A percentile compares a stretch with the other conserved stretches of the same genome.
These are phyloP conservation scores for Panopea generosa DNA, from an alignment of 2,888 invertebrate species.

Conservation along the genomic window DNA sequence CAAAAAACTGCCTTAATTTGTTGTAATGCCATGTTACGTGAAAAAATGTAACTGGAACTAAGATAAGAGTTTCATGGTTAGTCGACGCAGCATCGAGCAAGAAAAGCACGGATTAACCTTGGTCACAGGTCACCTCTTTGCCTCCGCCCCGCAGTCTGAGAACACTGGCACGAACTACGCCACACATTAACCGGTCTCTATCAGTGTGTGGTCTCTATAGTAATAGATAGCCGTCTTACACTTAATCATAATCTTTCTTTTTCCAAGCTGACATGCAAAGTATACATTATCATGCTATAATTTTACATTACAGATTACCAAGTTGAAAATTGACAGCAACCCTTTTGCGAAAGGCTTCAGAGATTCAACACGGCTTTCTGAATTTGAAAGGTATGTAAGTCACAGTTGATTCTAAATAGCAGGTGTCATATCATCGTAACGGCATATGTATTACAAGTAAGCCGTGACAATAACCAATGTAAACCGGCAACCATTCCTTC, in stretches of 20 bases:
- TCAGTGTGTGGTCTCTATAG: conserved; percentile 8
- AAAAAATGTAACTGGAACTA: conserved; percentile 20
- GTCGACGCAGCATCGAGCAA: conserved; percentile 18
- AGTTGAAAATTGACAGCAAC: conserved; percentile 99
- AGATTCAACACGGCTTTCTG: conserved; percentile 94
- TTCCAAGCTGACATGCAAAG: conserved; percentile 32
- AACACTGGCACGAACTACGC: too few species aligned
- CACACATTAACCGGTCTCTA: background rate
- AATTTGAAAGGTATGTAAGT: conserved; percentile 81
- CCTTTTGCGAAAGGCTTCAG: conserved; percentile 99
- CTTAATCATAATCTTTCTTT: background rate
- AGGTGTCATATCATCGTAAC: conserved; percentile 45
- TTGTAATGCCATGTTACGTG: conserved; percentile 25
- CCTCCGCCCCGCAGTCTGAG: conserved; percentile 26
- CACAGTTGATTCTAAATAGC: conserved; percentile 23
- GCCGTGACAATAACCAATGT: conserved; percentile 32
- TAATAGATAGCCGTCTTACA: background rate
- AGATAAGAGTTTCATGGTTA: conserved; percentile 48
- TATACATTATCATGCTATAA: conserved; percentile 30
- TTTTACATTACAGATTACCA: conserved; percentile 91
- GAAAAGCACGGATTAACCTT: conserved; percentile 37
- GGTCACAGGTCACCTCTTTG: conserved; percentile 25
- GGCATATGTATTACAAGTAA: conserved; percentile 34
- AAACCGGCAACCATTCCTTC: conserved; percentile 24
- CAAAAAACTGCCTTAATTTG: conserved; percentile 24